Base-by-base conservation (phyloP, 2,113 vertebrate species). In the Poeciliopsis retropinna region DNA sequence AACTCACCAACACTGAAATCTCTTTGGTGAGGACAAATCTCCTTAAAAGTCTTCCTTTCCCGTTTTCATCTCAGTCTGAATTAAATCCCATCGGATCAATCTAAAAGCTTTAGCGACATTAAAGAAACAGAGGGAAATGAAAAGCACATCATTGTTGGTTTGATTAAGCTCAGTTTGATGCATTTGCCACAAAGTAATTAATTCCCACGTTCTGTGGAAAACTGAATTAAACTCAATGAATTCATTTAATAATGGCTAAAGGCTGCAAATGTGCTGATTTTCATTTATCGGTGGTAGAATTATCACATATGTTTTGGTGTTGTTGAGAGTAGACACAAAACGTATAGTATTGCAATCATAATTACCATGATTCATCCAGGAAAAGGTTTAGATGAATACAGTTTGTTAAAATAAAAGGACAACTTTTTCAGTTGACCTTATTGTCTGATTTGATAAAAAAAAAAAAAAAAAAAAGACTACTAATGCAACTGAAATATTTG, bases 1-100 rank as follows among this genome's bases (percentile, higher is more conserved):
- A 67, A 75, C 30, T 37, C 60, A 28, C 28, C 61, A 71, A 15
- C 51, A 10, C 44, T 67, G 31, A 47, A 62, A 69, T 81, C 66
- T 65, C 27, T 73, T 60, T 1, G 11, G 29, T 22, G n/a, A 29
- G 39, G 34, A 51, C 25, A 64, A 32, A 37, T 63, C 19, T 19
- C 2, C 6, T 32, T 17, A 57, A 54, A 10, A 57, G 10, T 57
- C 22, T n/a, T 57, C 10, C 13, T 29, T 17, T 44, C 7, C 0
- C 8, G 1, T 67, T 28, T 28, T 14, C 22, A 39, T 28, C 37
- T 28, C 15, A n/a, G 15, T 57, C 29, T 75, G 15, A 67, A 47
- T n/a, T 28, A 12, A 64, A 10, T 29, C 17, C 27, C n/a, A 34
- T 51, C 19, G 51, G 12, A 30, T 34, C 2, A 1, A 27, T 27